Conservation (phyloP, 2,888 invertebrate species). For the Rotaria socialis region DNA sequence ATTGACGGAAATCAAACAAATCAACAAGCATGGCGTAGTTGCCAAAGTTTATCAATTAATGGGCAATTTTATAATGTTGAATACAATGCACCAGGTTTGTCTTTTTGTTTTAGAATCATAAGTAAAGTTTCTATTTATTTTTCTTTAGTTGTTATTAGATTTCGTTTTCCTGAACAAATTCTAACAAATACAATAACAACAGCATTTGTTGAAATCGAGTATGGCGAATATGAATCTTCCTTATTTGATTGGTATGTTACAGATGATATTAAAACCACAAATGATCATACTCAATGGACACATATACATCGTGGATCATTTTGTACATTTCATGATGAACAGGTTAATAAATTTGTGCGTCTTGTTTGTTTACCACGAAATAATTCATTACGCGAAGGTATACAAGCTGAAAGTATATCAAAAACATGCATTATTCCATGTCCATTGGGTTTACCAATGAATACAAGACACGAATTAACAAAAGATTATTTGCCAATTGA, state of each 20-base stretch:
- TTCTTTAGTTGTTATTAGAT: not conserved
- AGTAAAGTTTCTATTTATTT: too few species aligned
- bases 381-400: not conserved
- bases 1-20: not conserved
- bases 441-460: not conserved
- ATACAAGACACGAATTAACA: not conserved
- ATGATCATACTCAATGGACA: not conserved
- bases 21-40: not conserved
- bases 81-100: not conserved
- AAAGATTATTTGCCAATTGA: not conserved
- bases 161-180: not conserved
- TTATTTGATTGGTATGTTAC: constrained; percentile 13
- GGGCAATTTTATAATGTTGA: not conserved
- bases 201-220: not conserved
- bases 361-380: not conserved
- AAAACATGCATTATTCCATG: constrained; percentile 4
- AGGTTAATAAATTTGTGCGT: constrained; percentile 3
- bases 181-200: not conserved
- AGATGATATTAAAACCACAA: not conserved
- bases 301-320: not conserved
- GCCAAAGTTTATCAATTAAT: not conserved
- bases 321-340: not conserved
- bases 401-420: not conserved
- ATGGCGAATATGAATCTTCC: not conserved
- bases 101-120: not conserved